Conservation (phyloP, 2,888 invertebrate genomes). For the Brachyptera putata region DNA sequence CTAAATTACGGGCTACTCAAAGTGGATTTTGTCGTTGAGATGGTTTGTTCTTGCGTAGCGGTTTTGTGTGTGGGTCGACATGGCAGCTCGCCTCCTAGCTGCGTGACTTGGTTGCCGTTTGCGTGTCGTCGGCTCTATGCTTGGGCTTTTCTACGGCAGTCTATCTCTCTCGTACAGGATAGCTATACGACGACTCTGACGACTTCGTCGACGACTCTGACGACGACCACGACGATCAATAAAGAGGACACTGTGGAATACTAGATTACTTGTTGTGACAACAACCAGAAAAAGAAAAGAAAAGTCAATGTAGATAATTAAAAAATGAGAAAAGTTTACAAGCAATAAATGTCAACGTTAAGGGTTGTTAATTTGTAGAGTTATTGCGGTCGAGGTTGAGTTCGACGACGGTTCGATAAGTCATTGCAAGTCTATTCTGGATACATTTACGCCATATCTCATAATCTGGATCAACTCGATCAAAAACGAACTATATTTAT, state of each 20-base stretch:
- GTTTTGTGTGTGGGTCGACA: too few species aligned
- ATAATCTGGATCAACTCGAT: too few species aligned
- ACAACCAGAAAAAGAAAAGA: too few species aligned
- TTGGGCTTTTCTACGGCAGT: background rate
- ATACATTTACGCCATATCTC: too few species aligned
- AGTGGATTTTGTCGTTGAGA: background rate
- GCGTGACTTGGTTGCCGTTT: slow-evolving; percentile 11
- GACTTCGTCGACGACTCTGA: background rate
- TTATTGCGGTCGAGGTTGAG: too few species aligned
- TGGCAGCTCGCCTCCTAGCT: slow-evolving; percentile 6
- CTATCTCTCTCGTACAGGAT: background rate
- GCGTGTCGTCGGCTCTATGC: background rate
- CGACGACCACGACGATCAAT: slow-evolving; percentile 5
- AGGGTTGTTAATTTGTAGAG: too few species aligned
- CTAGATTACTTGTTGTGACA: slow-evolving; percentile 2
- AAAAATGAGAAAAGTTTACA: too few species aligned
- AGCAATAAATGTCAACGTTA: too few species aligned
- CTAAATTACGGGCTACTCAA: slow-evolving; percentile 8
- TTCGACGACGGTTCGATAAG: too few species aligned
- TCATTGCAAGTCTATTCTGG: too few species aligned
- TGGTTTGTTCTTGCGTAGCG: background rate
- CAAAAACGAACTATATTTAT: too few species aligned
- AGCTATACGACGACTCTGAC: background rate
- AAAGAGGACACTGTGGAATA: slow-evolving; percentile 20
- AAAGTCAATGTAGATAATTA: too few species aligned